Conservation (phyloP, 2,113 vertebrate species). For the Stegastes partitus region DNA sequence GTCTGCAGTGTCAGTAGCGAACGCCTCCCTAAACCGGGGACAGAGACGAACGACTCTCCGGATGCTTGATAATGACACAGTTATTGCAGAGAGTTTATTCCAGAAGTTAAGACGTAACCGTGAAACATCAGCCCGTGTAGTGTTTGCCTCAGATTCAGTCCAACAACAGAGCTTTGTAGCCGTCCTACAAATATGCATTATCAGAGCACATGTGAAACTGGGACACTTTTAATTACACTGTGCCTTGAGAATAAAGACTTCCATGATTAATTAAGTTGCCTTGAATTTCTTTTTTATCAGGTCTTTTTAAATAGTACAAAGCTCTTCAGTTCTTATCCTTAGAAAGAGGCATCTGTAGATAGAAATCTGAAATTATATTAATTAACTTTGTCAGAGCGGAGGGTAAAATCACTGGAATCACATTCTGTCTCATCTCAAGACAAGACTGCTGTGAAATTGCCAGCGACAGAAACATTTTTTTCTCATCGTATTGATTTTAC, state of each 20-base stretch:
- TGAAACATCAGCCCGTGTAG: constrained; percentile 11
- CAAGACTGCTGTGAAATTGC: neutral
- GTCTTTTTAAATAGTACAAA: constrained; percentile 22
- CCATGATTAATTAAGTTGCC: constrained; percentile 33
- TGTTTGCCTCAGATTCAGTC: constrained; percentile 4
- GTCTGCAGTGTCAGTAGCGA: neutral
- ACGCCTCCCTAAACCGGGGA: neutral
- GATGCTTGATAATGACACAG: constrained; percentile 47
- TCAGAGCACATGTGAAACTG: constrained; percentile 30
- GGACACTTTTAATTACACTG: constrained; percentile 26
- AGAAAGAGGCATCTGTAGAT: constrained; percentile 19
- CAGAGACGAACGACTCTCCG: constrained; percentile 21
- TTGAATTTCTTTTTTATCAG: constrained; percentile 35
- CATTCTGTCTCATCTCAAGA: no score
- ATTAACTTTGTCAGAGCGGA: constrained; percentile 30
- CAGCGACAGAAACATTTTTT: neutral
- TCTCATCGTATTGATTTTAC: neutral
- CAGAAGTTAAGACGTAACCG: constrained; percentile 1
- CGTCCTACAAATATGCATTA: constrained; percentile 15
- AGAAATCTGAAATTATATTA: constrained; percentile 22
- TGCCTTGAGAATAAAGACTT: neutral
- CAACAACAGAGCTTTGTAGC: constrained; percentile 1
- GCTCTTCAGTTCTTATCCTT: constrained; percentile 3
- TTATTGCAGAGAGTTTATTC: constrained; percentile 44
- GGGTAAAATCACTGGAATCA: neutral